phyloP scores from a whole-genome alignment of 2,888 invertebrate species.

The Drosophila leonis region DNA sequence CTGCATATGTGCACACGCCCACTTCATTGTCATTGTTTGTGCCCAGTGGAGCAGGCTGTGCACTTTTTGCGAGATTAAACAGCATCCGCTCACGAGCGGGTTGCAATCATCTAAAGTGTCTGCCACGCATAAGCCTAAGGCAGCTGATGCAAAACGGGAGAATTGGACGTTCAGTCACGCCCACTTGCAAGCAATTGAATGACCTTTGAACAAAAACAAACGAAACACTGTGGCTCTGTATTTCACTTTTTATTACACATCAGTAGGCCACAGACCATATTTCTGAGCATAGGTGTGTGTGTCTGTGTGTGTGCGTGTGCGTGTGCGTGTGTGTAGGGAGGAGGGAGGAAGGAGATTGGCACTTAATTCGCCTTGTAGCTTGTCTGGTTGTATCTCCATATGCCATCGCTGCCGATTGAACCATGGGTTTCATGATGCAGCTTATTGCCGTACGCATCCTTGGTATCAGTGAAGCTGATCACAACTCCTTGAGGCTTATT shows the following conservation, averaged over 20 bases:
- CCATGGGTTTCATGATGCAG: background rate
- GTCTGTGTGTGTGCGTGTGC: background rate
- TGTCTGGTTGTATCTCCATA: slow-evolving; percentile 6
- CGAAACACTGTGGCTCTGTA: slow-evolving; percentile 22
- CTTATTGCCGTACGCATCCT: slow-evolving; percentile 24
- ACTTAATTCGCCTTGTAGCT: slow-evolving; percentile 19
- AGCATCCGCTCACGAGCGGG: slow-evolving; percentile 10
- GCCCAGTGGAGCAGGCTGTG: slow-evolving; percentile 61
- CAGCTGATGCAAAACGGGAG: background rate
- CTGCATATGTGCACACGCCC: slow-evolving; percentile 34
- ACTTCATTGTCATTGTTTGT: slow-evolving; percentile 56
- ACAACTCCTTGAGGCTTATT: background rate
- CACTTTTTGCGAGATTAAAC: slow-evolving; percentile 71
- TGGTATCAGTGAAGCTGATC: background rate
- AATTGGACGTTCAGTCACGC: slow-evolving; percentile 14
- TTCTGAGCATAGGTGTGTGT: slow-evolving; percentile 1
- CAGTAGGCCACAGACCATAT: slow-evolving; percentile 26
- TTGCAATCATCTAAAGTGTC: slow-evolving; percentile 75
- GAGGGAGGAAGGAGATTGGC: background rate
- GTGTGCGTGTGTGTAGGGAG: background rate
- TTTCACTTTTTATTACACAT: slow-evolving; percentile 39
- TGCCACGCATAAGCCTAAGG: background rate
- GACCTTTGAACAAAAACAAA: slow-evolving; percentile 27
- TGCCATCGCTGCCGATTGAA: slow-evolving; percentile 8
- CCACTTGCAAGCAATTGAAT: slow-evolving; percentile 30